Evolutionary conservation across 2,797 vertebrate genomes (phyloP), one percentile per base, ranked within the genome.

Genomic region (Girardinus metallicus): DNA sequence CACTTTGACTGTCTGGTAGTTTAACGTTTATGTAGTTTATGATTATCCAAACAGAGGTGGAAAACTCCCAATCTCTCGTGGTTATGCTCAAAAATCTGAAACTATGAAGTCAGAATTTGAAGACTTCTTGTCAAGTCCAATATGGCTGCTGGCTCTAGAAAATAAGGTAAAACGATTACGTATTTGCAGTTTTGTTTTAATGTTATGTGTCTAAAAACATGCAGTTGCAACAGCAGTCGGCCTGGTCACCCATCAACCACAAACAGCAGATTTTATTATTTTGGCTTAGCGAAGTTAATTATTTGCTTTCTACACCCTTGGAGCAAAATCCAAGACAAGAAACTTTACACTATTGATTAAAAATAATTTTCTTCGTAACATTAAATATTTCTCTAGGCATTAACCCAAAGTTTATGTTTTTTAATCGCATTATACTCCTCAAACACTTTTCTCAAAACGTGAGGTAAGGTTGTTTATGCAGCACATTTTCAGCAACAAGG

Each of bases 371-470:
- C 41, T 74, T 51, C 53, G 43, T 55, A 44, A 31, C 12, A 15
- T 41, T 23, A 47, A 57, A 57, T 41, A 83, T 51, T 57, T 51
- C 36, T 70, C 34, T 8, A 57, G 15, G 55, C 36, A 44, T 34
- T 18, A 74, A 78, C 10, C 23, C 9, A 44, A 46, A 29, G 39
- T 51, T 78, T 80, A 34, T 39, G 46, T 18, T 75, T 72, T 87
- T 71, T 7, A 75, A 62, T 73, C 3, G 4, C 18, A 66, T 39
- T 66, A 11, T 36, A 39, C 16, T 64, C 62, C 66, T 55, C 16
- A 43, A 81, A 73, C 18, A 49, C 36, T 55, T 76, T 70, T 62
- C 51, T 90, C 73, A 85, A 46, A 46, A 13, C 3, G 3, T 44
- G 12, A 46, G 11, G 44, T 3, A 46, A 46, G 13, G 12, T 46